Evolutionary conservation across 2,797 vertebrate species (phyloP), one percentile per base, ranked within the genome.

Genomic region (Ciconia nigra): DNA sequence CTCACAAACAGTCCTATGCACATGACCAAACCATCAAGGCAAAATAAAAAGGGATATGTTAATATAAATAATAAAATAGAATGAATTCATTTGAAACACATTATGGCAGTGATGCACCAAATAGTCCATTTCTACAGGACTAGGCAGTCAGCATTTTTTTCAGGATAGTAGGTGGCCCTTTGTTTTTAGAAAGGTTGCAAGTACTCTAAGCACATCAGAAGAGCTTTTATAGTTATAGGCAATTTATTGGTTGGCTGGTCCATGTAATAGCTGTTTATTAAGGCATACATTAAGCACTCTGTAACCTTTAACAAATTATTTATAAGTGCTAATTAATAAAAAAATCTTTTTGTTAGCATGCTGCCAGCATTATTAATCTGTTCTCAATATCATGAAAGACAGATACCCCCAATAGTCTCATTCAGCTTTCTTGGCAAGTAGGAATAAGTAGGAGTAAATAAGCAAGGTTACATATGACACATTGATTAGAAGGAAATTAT

Each of bases 401-500:
- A 76, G 28, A 93, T 90, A 73, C 47, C 77, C 83, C 62, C 85
- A 90, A 5, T 2, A 82, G 80, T 51, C 77, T 97, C 65, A 89
- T 86, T 90, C 80, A 69, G n/a, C 73, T 79, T 95, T 91, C 80
- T 59, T 95, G 83, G 73, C 91, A 87, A 94, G 37, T 31, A 79
- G 46, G n/a, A 93, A 61, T 81, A 92, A 91, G 39, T 58, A 74
- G 85, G 80, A 86, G 51, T 73, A 70, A 95, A 85, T 92, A 89
- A 94, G 70, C 42, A 93, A 93, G 73, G 87, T 73, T 91, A 82
- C 55, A 84, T 39, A 87, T 66, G 87, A 91, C 95, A 84, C 70
- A 77, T 8, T 89, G 93, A 93, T 96, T 89, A 90, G 73, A 89
- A 96, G 85, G 62, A 97, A 96, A 97, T 89, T 0, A 94, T 96